Conservation (phyloP, 2,797 vertebrate species). For the Cuculus canorus region DNA sequence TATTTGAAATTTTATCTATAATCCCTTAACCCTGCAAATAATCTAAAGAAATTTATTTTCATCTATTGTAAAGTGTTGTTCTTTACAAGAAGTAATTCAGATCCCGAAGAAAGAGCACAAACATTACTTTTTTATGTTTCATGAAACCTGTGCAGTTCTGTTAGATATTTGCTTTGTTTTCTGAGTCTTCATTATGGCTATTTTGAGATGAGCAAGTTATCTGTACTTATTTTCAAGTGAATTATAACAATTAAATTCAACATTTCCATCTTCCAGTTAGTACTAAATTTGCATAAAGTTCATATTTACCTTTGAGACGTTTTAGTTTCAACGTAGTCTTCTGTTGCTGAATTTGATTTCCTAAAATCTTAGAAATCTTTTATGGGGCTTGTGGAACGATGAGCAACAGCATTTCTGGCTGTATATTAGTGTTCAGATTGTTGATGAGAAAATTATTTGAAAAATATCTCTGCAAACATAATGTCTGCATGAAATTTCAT, state of each 20-base stretch:
- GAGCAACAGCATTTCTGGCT: neutral
- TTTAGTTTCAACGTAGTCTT: neutral
- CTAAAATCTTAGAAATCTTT: neutral
- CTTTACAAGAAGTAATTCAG: neutral
- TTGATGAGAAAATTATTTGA: neutral
- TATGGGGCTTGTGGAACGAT: neutral
- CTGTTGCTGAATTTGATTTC: neutral
- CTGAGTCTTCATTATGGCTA: neutral
- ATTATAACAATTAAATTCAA: neutral
- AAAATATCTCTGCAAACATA: neutral
- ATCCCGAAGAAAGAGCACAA: neutral
- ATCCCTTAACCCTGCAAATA: neutral
- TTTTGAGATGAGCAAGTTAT: neutral
- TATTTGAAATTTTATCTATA: neutral
- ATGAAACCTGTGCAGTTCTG: neutral
- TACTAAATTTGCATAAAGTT: neutral
- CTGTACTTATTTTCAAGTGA: neutral
- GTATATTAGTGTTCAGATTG: neutral
- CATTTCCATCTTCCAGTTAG: neutral
- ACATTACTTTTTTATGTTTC: neutral
- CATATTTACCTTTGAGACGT: neutral
- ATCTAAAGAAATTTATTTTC: neutral
- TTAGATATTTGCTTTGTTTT: neutral
- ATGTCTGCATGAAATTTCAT: neutral
- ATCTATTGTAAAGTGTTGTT: neutral